A percentile compares a stretch with the other conserved stretches of the same genome.
These are phyloP conservation scores for Taeniopygia guttata DNA, from an alignment of 2,797 vertebrate species.

Conservation along the genomic window DNA sequence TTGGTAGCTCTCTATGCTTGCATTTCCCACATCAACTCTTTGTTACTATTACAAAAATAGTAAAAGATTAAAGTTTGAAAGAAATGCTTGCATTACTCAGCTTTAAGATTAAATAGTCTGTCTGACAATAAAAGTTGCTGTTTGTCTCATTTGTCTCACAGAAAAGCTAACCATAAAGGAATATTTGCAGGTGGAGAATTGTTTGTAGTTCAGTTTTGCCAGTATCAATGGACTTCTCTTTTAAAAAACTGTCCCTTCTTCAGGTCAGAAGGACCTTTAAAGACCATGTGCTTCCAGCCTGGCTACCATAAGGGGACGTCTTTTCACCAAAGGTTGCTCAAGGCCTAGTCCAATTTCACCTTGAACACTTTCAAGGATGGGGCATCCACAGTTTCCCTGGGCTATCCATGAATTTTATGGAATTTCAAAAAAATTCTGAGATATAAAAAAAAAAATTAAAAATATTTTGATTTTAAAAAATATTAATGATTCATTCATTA, in stretches of 20 bases:
- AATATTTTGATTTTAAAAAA: background rate
- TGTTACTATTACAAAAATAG: background rate
- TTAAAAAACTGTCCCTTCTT: background rate
- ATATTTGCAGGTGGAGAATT: background rate
- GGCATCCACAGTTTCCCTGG: background rate
- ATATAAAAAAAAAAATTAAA: background rate
- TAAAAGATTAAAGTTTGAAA: background rate
- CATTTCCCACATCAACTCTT: background rate
- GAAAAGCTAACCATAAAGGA: background rate
- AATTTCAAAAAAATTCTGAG: background rate
- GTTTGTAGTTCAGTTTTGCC: background rate
- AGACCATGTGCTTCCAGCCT: background rate
- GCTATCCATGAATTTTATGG: background rate
- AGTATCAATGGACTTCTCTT: background rate
- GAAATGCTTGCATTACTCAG: background rate
- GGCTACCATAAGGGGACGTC: accelerated
- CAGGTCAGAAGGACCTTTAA: background rate
- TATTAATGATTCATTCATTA: background rate
- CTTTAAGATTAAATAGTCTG: background rate
- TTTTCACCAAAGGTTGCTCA: background rate
- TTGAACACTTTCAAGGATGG: background rate
- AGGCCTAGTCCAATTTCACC: background rate
- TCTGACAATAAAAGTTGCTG: background rate
- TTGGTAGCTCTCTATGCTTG: background rate
- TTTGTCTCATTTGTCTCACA: background rate